Percentiles rank a stretch among this genome's conserved stretches.
phyloP scores from a whole-genome alignment of 2,888 invertebrate genomes.

The Drosophila falleni region DNA sequence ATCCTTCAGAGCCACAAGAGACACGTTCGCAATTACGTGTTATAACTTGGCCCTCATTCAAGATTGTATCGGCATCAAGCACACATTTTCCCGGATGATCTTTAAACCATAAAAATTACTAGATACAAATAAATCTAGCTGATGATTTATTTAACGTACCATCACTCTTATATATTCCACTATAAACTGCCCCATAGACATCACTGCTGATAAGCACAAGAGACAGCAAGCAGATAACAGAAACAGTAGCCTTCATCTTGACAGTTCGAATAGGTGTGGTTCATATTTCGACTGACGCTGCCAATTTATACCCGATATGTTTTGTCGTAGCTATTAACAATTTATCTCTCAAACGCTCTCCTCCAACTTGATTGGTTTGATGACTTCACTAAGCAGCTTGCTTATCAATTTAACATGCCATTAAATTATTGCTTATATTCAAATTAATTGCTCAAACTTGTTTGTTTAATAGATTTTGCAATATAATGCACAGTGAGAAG shows the following conservation, averaged over 20 bases:
- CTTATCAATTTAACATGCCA: not conserved
- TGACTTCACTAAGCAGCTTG: constrained; percentile 4
- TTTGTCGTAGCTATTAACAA: not conserved
- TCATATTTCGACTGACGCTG: not conserved
- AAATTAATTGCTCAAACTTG: constrained; percentile 4
- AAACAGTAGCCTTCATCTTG: constrained; percentile 16
- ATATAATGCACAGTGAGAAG: not conserved
- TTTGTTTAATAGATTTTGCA: not conserved
- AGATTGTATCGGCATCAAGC: constrained; percentile 38
- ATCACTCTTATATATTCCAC: constrained; percentile 2
- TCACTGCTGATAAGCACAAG: constrained; percentile 5
- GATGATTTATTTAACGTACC: not conserved
- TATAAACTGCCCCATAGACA: not conserved
- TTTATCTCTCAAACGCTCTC: constrained; percentile 5
- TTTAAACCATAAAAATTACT: not conserved
- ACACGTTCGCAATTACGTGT: constrained; percentile 2
- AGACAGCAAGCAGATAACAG: constrained; percentile 18
- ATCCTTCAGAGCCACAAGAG: not conserved
- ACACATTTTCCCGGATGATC: constrained; percentile 59
- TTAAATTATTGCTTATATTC: constrained; percentile 3
- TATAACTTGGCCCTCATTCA: constrained; percentile 36
- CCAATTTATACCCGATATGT: constrained; percentile 12
- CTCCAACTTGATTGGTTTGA: constrained; percentile 10
- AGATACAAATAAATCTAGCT: not conserved
- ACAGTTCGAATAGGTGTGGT: not conserved